Percentiles rank a stretch among this genome's conserved stretches.
phyloP scores from a whole-genome alignment of 2,888 invertebrate species.

The Lacanobia wlatinum region DNA sequence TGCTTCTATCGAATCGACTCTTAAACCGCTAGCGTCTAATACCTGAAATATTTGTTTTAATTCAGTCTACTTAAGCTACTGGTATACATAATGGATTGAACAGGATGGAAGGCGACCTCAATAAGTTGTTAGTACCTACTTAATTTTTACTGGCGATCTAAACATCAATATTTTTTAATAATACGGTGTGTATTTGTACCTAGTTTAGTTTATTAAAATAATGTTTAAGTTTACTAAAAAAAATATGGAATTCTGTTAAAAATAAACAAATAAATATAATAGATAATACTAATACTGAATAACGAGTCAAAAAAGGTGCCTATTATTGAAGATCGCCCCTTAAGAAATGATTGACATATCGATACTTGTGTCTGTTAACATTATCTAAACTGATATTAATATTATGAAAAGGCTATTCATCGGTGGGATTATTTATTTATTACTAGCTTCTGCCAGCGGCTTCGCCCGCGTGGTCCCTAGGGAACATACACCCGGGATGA shows the following conservation, averaged over 20 bases:
- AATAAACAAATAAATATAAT: neutral
- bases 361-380: conserved; percentile 10
- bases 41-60: conserved; percentile 88
- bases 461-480: too few species aligned
- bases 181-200: too few species aligned
- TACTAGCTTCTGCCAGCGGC: too few species aligned
- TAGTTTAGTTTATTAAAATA: too few species aligned
- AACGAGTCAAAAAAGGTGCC: neutral
- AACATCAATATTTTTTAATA: too few species aligned
- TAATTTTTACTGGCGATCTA: too few species aligned
- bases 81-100: too few species aligned
- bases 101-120: too few species aligned
- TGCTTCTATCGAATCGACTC: conserved; percentile 91
- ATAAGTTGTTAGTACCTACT: too few species aligned
- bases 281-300: neutral
- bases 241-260: too few species aligned
- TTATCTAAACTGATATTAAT: conserved; percentile 26
- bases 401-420: neutral
- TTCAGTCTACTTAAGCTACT: neutral
- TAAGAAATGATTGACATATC: conserved; percentile 42
- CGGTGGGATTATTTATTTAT: neutral
- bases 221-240: too few species aligned
- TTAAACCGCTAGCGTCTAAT: conserved; percentile 94
- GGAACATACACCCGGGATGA: too few species aligned
- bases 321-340: neutral